A percentile compares a stretch with the other conserved stretches of the same genome.
phyloP scores from a whole-genome alignment of 2,113 vertebrate genomes.

The Psilopsiagon aymara region DNA sequence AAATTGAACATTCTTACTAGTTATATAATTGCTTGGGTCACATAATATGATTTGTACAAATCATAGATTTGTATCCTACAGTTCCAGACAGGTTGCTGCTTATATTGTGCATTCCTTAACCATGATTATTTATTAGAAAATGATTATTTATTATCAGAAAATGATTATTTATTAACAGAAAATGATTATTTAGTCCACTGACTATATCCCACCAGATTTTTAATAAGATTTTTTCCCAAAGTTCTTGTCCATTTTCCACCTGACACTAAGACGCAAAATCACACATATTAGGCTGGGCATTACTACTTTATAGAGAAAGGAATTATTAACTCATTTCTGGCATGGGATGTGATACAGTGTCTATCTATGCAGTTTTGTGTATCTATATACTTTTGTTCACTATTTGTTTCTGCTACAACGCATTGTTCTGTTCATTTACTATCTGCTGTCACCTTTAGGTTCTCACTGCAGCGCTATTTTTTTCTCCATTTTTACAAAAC shows the following conservation, averaged over 20 bases:
- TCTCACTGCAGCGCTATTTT: not conserved
- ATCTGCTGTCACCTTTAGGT: not conserved
- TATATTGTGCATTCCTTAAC: not conserved
- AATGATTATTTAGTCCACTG: not conserved
- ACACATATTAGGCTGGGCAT: not conserved
- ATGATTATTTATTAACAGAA: no score
- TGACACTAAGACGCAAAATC: not conserved
- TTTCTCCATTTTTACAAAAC: not conserved
- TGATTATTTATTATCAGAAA: no score
- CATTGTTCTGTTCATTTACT: not conserved
- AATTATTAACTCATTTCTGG: not conserved
- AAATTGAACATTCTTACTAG: not conserved
- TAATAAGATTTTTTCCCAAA: not conserved
- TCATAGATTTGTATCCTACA: not conserved
- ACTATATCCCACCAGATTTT: not conserved
- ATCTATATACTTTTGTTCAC: not conserved
- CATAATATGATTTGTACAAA: no score
- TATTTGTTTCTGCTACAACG: not conserved
- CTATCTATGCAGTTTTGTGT: not conserved
- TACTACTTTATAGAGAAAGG: not conserved
- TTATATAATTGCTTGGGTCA: not conserved
- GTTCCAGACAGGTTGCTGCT: not conserved
- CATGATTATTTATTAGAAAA: not conserved
- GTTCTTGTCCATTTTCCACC: not conserved
- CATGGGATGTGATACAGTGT: not conserved